phyloP scores from a whole-genome alignment of 2,113 vertebrate species.

The Todiramphus chloris region DNA sequence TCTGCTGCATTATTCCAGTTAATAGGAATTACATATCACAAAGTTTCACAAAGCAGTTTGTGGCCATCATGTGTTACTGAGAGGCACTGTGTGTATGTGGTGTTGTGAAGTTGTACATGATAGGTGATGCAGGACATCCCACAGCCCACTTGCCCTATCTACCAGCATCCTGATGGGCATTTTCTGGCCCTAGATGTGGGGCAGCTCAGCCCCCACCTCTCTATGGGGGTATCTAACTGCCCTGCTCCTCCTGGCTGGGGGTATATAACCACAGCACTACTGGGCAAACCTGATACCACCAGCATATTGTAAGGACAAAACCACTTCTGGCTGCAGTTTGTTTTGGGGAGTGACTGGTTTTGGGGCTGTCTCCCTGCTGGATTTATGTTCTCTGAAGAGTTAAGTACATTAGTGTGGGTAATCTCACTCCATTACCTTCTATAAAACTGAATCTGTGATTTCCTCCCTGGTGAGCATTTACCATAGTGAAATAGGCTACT shows the following conservation, averaged over 20 bases:
- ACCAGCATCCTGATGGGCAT: not conserved
- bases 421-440: slow-evolving; percentile 52
- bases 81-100: not conserved
- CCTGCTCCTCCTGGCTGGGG: fast-evolving
- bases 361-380: not conserved
- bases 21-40: slow-evolving; percentile 12
- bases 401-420: slow-evolving; percentile 37
- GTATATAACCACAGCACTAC: not conserved
- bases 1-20: not conserved
- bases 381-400: slow-evolving; percentile 44
- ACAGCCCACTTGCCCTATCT: not conserved
- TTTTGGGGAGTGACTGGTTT: not conserved
- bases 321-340: not conserved
- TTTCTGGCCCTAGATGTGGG: not conserved
- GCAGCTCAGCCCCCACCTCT: fast-evolving
- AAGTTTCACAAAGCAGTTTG: slow-evolving; percentile 6
- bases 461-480: slow-evolving; percentile 70
- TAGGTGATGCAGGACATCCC: not conserved
- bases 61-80: not conserved
- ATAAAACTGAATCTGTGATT: slow-evolving; percentile 66
- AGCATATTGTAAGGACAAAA: not conserved
- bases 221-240: fast-evolving
- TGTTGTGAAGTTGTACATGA: fast-evolving
- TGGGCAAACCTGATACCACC: not conserved
- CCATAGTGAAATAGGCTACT: slow-evolving; percentile 13